These are phyloP conservation scores for Zootermopsis nevadensis DNA, from an alignment of 2,888 invertebrate genomes.

Conservation along the genomic window DNA sequence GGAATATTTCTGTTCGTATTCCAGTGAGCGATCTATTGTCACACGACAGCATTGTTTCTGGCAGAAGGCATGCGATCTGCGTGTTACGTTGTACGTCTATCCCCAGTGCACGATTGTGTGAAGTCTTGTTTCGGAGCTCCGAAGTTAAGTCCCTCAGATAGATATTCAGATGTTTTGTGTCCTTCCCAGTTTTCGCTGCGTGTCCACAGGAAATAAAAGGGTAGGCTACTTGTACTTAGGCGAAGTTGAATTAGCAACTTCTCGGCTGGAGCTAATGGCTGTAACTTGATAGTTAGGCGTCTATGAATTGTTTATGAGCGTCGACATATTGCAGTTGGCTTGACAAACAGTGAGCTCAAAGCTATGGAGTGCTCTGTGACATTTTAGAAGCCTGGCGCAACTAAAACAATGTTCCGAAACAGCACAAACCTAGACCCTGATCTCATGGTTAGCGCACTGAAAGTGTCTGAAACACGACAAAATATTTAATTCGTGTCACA, in stretches of 20 bases:
- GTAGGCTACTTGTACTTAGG: background rate
- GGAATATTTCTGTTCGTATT: too few species aligned
- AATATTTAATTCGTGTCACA: too few species aligned
- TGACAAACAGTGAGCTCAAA: background rate
- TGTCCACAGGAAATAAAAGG: background rate
- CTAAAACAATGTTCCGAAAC: too few species aligned
- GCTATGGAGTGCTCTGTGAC: background rate
- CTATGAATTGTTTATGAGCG: constrained; percentile 34
- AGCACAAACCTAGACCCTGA: too few species aligned
- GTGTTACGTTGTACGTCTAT: too few species aligned
- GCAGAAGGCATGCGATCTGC: too few species aligned
- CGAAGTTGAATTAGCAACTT: constrained; percentile 13
- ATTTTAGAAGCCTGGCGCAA: background rate
- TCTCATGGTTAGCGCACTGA: too few species aligned
- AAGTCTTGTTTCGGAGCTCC: background rate
- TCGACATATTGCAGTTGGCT: constrained; percentile 13
- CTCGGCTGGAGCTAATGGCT: constrained; percentile 13
- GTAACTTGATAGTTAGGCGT: constrained; percentile 28
- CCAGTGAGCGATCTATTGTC: too few species aligned
- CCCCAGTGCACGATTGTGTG: too few species aligned
- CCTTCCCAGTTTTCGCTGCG: background rate
- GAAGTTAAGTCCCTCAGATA: background rate
- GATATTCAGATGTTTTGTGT: background rate
- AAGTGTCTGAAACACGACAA: too few species aligned
- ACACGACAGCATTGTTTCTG: too few species aligned